phyloP scores from a whole-genome alignment of 2,888 invertebrate species.

The Drosophila robusta region DNA sequence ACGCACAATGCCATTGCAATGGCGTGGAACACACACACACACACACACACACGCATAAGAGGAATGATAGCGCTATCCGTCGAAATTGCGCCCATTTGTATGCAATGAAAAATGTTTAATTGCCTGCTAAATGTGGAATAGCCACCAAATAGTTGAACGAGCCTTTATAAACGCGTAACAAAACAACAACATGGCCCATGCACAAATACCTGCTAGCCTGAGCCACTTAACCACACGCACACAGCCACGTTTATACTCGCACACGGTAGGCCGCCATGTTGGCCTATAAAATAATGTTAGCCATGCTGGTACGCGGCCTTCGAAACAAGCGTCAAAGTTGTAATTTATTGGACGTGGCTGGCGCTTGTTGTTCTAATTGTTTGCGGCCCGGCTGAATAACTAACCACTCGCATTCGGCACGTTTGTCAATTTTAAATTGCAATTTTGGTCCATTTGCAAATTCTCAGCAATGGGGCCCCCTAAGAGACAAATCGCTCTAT shows the following conservation, averaged over 20 bases:
- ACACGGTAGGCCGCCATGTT: constrained; percentile 34
- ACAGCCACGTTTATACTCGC: background rate
- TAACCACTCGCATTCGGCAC: constrained; percentile 7
- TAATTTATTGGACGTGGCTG: constrained; percentile 63
- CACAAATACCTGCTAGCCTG: constrained; percentile 62
- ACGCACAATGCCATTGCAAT: constrained; percentile 13
- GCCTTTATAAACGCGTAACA: constrained; percentile 38
- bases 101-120: constrained; percentile 78
- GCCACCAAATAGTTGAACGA: constrained; percentile 62
- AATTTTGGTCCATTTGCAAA: constrained; percentile 48
- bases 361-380: constrained; percentile 49
- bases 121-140: constrained; percentile 76
- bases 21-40: background rate
- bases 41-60: background rate
- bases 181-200: constrained; percentile 26
- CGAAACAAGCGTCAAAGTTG: constrained; percentile 64
- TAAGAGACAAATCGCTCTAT: constrained; percentile 19
- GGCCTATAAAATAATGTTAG: constrained; percentile 60
- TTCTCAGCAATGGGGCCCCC: constrained; percentile 8
- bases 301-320: constrained; percentile 23
- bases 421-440: constrained; percentile 63
- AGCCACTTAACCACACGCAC: constrained; percentile 39
- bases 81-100: constrained; percentile 61
- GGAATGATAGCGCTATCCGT: constrained; percentile 10
- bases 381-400: constrained; percentile 36